These are phyloP conservation scores for Dinomys branickii DNA, from an alignment of 2,113 vertebrate species.

Conservation along the genomic window DNA sequence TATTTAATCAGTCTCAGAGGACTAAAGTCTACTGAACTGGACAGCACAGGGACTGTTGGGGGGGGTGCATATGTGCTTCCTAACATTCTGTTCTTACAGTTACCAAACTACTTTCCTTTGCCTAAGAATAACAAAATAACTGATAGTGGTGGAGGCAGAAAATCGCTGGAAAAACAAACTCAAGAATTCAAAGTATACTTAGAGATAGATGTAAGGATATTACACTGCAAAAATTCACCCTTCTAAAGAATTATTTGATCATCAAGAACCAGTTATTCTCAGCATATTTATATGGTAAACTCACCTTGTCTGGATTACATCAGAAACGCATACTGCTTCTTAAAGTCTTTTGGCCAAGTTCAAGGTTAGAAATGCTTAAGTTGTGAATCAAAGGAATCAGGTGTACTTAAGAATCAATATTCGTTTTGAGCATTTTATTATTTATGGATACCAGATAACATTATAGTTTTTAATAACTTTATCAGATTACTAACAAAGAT, in stretches of 20 bases:
- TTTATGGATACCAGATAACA: not conserved
- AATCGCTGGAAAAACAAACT: not conserved
- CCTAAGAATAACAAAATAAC: not conserved
- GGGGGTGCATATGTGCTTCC: not conserved
- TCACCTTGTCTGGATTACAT: not conserved
- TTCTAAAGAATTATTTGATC: not conserved
- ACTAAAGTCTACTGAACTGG: not conserved
- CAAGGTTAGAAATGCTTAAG: not conserved
- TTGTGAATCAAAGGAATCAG: not conserved
- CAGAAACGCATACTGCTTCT: not conserved
- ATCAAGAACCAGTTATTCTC: slow-evolving; percentile 29
- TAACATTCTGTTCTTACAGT: not conserved
- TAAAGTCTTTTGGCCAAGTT: not conserved
- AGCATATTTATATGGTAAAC: not conserved
- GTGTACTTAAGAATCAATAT: not conserved
- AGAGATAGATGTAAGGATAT: not conserved
- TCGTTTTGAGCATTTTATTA: not conserved
- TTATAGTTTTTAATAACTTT: not conserved
- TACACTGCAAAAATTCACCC: not conserved
- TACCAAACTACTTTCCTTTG: not conserved
- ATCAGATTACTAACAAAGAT: not conserved
- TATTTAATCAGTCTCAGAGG: not conserved
- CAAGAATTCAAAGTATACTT: not conserved
- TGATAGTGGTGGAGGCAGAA: not conserved
- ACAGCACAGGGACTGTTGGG: not conserved